phyloP scores from a whole-genome alignment of 2,888 invertebrate species.

The Sphaerophoria taeniata region DNA sequence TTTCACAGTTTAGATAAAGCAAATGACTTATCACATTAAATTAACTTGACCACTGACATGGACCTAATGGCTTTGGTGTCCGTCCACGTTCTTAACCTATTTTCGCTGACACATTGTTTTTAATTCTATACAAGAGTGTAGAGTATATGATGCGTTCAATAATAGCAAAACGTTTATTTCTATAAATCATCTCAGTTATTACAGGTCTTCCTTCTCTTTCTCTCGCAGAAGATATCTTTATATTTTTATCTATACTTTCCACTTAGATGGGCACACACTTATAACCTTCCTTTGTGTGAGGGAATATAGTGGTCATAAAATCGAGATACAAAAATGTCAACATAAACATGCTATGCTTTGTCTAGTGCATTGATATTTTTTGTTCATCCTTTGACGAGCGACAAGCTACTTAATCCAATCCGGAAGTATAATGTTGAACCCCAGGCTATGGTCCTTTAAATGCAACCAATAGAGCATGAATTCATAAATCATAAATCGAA shows the following conservation, averaged over 20 bases:
- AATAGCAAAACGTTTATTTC: constrained; percentile 50
- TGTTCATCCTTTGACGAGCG: constrained; percentile 8
- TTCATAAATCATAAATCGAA: constrained; percentile 79
- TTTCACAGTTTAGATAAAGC: neutral
- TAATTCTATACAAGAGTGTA: constrained; percentile 19
- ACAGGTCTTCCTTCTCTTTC: constrained; percentile 7
- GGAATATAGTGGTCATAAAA: constrained; percentile 70
- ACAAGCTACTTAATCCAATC: constrained; percentile 38
- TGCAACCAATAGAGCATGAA: constrained; percentile 69
- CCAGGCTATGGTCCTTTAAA: no score
- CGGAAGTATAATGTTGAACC: constrained; percentile 28
- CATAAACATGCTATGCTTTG: constrained; percentile 43
- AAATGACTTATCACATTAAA: constrained; percentile 32
- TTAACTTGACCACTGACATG: constrained; percentile 47
- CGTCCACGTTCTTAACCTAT: constrained; percentile 36
- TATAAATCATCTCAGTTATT: constrained; percentile 66
- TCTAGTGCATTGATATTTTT: constrained; percentile 42
- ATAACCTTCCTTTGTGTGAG: constrained; percentile 75
- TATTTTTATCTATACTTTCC: constrained; percentile 81
- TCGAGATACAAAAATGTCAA: constrained; percentile 67
- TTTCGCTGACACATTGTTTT: constrained; percentile 72
- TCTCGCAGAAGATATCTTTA: constrained; percentile 44
- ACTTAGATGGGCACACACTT: constrained; percentile 81
- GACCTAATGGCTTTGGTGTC: constrained; percentile 1
- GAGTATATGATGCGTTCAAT: constrained; percentile 6